Conservation (phyloP, 2,888 invertebrate genomes). For the Gandaritis pyraliata region DNA sequence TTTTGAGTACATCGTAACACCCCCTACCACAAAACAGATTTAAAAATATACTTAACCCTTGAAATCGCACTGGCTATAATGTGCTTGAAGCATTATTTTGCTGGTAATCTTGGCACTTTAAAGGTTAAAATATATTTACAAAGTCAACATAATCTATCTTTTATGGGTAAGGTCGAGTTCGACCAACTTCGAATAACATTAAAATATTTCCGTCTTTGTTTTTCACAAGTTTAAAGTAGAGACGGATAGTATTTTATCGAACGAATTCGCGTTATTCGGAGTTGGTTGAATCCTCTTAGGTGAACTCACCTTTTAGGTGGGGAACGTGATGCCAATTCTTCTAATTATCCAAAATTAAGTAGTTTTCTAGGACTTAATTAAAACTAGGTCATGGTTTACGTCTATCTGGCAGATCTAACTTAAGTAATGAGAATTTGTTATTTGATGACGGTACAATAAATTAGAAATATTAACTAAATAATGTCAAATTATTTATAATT, state of each 20-base stretch:
- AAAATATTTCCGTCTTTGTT: no score
- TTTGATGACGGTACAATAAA: constrained; percentile 29
- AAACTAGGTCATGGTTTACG: constrained; percentile 40
- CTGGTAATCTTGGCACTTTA: not conserved
- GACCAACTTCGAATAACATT: no score
- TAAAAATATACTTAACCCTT: not conserved
- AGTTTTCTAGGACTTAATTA: constrained; percentile 12
- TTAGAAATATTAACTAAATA: constrained; percentile 32
- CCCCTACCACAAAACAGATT: constrained; percentile 10
- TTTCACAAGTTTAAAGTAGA: no score
- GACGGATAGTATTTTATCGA: no score
- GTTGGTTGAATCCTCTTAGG: no score
- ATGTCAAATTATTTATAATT: constrained; percentile 21
- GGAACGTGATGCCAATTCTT: constrained; percentile 26
- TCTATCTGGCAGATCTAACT: constrained; percentile 32
- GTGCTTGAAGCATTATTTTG: no score
- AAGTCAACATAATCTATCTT: not conserved
- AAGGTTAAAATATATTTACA: not conserved
- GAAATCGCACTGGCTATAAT: not conserved
- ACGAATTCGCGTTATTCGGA: no score
- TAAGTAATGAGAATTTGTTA: constrained; percentile 43
- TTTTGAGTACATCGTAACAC: constrained; percentile 68
- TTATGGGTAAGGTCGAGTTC: constrained; percentile 9
- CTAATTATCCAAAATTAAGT: constrained; percentile 10
- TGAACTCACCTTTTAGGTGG: constrained; percentile 28